These are phyloP conservation scores for Pangasius larnaudii DNA, from an alignment of 2,797 vertebrate species.

Conservation along the genomic window DNA sequence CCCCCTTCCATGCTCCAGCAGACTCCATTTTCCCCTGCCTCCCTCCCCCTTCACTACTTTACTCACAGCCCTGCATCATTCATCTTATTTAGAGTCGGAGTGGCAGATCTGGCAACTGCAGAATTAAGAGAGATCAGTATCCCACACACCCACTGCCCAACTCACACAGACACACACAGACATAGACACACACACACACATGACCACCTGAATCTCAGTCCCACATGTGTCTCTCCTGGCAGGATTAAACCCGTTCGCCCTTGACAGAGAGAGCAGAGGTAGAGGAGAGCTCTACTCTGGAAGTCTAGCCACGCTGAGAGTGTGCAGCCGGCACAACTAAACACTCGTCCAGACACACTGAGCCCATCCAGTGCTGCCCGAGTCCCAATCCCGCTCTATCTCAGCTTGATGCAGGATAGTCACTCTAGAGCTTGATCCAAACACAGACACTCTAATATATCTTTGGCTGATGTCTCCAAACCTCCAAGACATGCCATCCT, in stretches of 20 bases:
- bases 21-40: slow-evolving; percentile 72
- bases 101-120: slow-evolving; percentile 72
- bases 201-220: slow-evolving; percentile 60
- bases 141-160: slow-evolving; percentile 42
- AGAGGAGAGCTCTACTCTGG: slow-evolving; percentile 55
- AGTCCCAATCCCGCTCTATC: slow-evolving; percentile 44
- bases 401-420: slow-evolving; percentile 59
- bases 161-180: slow-evolving; percentile 28
- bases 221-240: slow-evolving; percentile 37
- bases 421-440: slow-evolving; percentile 60
- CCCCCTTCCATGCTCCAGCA: slow-evolving; percentile 60
- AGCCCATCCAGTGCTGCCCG: slow-evolving; percentile 12
- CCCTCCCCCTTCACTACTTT: slow-evolving; percentile 73
- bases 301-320: slow-evolving; percentile 45
- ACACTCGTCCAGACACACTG: neutral
- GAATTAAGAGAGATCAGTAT: slow-evolving; percentile 76
- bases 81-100: slow-evolving; percentile 79
- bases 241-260: slow-evolving; percentile 59
- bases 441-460: slow-evolving; percentile 28
- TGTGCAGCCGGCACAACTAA: slow-evolving; percentile 9
- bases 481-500: neutral
- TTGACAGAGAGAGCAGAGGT: slow-evolving; percentile 46
- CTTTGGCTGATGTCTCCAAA: slow-evolving; percentile 5
- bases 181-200: slow-evolving; percentile 28
- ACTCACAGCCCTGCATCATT: slow-evolving; percentile 74